phyloP scores from a whole-genome alignment of 2,113 vertebrate species.

The Tyrannus savana region DNA sequence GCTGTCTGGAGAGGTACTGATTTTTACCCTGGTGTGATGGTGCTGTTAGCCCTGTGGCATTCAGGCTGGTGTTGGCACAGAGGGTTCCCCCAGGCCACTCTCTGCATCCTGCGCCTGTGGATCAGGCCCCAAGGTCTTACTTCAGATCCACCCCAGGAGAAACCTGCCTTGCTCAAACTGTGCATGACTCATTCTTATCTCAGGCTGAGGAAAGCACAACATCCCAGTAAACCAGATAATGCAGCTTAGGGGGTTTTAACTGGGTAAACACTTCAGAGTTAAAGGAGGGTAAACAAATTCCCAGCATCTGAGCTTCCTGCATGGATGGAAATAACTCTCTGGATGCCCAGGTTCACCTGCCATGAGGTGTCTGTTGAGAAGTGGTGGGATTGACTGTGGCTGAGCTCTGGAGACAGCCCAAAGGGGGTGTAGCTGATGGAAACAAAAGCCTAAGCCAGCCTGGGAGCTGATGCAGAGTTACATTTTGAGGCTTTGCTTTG shows the following conservation, averaged over 20 bases:
- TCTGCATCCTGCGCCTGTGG: neutral
- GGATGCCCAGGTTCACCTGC: neutral
- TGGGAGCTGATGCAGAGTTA: neutral
- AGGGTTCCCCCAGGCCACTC: neutral
- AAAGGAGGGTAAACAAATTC: constrained; percentile 45
- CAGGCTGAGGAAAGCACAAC: constrained; percentile 7
- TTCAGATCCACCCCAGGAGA: neutral
- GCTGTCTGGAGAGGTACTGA: neutral
- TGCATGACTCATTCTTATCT: constrained; percentile 35
- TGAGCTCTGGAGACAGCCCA: neutral
- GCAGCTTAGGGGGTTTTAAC: constrained; percentile 58
- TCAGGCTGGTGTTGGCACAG: neutral
- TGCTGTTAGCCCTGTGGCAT: neutral
- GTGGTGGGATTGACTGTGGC: neutral
- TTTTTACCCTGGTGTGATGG: neutral
- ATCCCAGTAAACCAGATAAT: constrained; percentile 60
- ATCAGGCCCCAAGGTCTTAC: neutral
- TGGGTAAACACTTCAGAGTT: constrained; percentile 58
- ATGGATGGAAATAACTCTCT: constrained; percentile 24
- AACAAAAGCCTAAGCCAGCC: neutral
- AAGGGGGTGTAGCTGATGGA: neutral
- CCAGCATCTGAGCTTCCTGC: neutral
- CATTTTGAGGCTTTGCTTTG: neutral
- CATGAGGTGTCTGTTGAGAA: neutral
- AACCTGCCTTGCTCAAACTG: neutral